Evolutionary conservation across 2,888 invertebrate genomes (phyloP).

Genomic region (Neria commutata): DNA sequence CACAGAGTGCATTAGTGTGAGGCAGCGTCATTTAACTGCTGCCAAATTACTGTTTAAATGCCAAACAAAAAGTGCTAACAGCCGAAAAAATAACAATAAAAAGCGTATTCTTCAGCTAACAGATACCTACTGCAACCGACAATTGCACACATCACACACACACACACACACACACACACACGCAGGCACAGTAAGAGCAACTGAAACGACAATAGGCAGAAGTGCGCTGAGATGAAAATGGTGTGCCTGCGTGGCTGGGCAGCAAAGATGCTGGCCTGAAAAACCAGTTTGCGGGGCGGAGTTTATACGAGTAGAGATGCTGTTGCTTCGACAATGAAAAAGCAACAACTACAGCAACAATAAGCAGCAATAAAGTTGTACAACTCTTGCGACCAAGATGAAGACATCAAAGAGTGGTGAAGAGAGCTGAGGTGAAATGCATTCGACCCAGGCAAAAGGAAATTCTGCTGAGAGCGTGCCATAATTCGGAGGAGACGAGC

Average conservation of each 20-base stretch:
- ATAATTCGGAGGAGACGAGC: too few species aligned
- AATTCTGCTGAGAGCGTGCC: too few species aligned
- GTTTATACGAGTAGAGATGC: constrained; percentile 30
- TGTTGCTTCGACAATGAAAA: too few species aligned
- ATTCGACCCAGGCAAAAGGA: too few species aligned
- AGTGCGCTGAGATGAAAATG: neutral
- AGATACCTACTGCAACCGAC: neutral
- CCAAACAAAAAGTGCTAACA: constrained; percentile 51
- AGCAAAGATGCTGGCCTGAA: neutral
- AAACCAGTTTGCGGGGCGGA: constrained; percentile 46
- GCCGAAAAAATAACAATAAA: constrained; percentile 47
- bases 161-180: constrained; percentile 9
- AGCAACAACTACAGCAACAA: constrained; percentile 24
- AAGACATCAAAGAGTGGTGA: neutral
- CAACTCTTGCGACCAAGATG: too few species aligned
- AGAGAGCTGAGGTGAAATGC: neutral
- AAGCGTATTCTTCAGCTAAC: constrained; percentile 23
- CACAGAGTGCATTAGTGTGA: neutral
- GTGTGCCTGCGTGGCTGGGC: neutral
- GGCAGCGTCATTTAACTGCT: constrained; percentile 54
- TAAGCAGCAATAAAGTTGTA: constrained; percentile 10
- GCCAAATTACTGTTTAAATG: constrained; percentile 61
- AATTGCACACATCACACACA: too few species aligned
- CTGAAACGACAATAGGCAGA: neutral
- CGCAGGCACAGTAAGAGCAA: constrained; percentile 11